A percentile compares a stretch with the other conserved stretches of the same genome.
These are phyloP conservation scores for Entomobrya proxima DNA, from an alignment of 2,888 invertebrate species.

Conservation along the genomic window DNA sequence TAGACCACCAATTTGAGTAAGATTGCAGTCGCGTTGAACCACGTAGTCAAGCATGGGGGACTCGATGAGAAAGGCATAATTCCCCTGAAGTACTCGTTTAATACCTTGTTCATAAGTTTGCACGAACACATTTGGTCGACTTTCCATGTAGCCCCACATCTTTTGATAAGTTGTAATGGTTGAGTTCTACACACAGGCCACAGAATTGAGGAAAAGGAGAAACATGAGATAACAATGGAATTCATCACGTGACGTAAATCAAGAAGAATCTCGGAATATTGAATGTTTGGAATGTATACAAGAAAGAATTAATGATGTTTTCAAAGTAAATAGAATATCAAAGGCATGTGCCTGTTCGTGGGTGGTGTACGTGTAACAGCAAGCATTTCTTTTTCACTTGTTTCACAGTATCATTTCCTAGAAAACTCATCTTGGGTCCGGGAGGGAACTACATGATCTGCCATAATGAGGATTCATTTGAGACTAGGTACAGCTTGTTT, in stretches of 20 bases:
- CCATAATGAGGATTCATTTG: no score
- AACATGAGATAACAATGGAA: neutral
- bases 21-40: constrained; percentile 88
- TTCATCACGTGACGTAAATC: no score
- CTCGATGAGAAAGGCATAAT: constrained; percentile 99
- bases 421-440: no score
- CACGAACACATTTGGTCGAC: constrained; percentile 89
- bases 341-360: no score
- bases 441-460: no score
- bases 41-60: constrained; percentile 97
- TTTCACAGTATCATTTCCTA: no score
- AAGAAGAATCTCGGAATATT: neutral
- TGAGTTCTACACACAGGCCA: constrained; percentile 84
- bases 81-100: constrained; percentile 88
- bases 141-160: constrained; percentile 97
- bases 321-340: no score
- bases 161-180: constrained; percentile 93
- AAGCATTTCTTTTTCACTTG: no score
- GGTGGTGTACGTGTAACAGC: no score
- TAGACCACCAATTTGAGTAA: constrained; percentile 86
- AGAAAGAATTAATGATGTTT: no score
- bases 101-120: constrained; percentile 94
- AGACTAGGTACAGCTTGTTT: no score
- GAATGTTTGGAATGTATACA: neutral
- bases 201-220: neutral